A percentile compares a stretch with the other conserved stretches of the same genome.
These are phyloP conservation scores for Campylorhamphus procurvoides DNA, from an alignment of 2,113 vertebrate species.

Conservation along the genomic window DNA sequence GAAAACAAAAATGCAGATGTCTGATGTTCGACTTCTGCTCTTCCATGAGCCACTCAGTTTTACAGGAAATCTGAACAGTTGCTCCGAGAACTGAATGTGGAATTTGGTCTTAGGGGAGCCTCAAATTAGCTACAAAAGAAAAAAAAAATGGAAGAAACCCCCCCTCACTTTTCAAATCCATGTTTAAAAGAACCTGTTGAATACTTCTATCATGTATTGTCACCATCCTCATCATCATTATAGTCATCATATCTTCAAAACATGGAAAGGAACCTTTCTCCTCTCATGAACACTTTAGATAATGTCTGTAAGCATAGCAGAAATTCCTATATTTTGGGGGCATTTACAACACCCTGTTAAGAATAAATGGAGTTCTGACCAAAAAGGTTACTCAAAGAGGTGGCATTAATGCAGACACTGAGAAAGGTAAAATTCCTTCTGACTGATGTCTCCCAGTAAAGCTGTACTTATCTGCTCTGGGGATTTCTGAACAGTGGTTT, in stretches of 20 bases:
- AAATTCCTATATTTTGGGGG: not conserved
- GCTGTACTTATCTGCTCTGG: not conserved
- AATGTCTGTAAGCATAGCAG: constrained; percentile 10
- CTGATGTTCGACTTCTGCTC: not conserved
- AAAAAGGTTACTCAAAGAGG: not conserved
- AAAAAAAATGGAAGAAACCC: not conserved
- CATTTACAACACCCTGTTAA: not conserved
- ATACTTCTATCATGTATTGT: not conserved
- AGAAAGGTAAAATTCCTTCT: not conserved
- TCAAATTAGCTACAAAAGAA: not conserved
- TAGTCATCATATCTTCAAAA: not conserved
- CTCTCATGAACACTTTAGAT: not conserved
- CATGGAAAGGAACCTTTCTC: not conserved
- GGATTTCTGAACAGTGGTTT: not conserved
- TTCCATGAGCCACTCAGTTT: not conserved
- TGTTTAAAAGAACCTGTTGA: constrained; percentile 13
- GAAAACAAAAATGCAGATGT: constrained; percentile 4
- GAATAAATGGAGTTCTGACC: not conserved
- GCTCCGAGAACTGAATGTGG: not conserved
- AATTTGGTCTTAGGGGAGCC: not conserved
- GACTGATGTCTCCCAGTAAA: not conserved
- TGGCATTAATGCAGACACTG: not conserved
- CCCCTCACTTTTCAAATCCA: not conserved
- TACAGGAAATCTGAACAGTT: not conserved
- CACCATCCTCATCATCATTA: not conserved